Base-by-base conservation (phyloP, 2,888 invertebrate species). In the Seladonia tumulorum region DNA sequence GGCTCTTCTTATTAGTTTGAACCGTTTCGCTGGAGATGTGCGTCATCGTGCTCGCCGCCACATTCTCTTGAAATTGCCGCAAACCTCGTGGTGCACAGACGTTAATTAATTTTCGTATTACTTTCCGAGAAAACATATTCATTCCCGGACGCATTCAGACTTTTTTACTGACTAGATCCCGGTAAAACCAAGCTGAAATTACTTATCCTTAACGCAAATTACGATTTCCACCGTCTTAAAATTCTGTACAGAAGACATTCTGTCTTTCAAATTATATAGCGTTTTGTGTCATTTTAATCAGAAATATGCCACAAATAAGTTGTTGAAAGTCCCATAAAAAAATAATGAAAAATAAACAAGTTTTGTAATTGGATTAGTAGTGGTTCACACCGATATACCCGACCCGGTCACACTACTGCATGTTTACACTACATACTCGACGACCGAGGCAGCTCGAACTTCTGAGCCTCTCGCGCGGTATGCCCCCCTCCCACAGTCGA, bases 1-100 rank as follows among this genome's bases (percentile, higher is more conserved):
- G 39, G 22, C 39, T 68, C 68, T 68, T 68, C 68, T 39, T 68
- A 68, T 68, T 68, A 68, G 39, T 68, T 68, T 68, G 12, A 39
- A n/a, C 39, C 22, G n/a, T 39, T 4, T 12, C 22, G 12, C 12
- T 25, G 53, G 45, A 14, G 2, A 66, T 16, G 25, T 16, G 60
- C 16, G 60, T 25, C 60, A 14, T 25, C 60, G 14, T 60, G 25
- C 25, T 25, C 60, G 14, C 2, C 60, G 25, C 16, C 25, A 5
- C 60, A 25, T 60, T 63, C 63, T 29, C 63, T 63, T 29, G 16
- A 29, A 29, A 63, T 63, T 63, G 29, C 63, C 63, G 63, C 63
- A 4, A 63, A 29, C 16, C 29, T 16, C 16, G 63, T 63, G 25
- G 25, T 63, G 25, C 63, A 63, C 63, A 29, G 16, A 29, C 29